A percentile compares a stretch with the other conserved stretches of the same genome.
These are phyloP conservation scores for Orthonychiurus folsomi DNA, from an alignment of 2,888 invertebrate species.

Conservation along the genomic window DNA sequence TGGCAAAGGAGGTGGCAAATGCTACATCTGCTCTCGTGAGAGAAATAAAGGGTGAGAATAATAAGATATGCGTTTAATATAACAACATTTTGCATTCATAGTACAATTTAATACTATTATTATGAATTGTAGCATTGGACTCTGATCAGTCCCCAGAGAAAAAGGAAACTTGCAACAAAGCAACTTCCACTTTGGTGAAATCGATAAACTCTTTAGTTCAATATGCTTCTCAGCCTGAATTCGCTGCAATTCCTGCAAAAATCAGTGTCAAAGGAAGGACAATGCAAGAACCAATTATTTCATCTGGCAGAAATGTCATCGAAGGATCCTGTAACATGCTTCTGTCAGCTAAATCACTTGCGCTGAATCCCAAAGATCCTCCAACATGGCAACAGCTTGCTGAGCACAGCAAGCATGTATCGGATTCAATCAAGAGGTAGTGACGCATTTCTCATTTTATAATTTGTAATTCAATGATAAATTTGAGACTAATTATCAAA, in stretches of 20 bases:
- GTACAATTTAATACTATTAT: slow-evolving; percentile 7
- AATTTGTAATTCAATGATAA: slow-evolving; percentile 8
- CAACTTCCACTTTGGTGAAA: slow-evolving; percentile 75
- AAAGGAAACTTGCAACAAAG: slow-evolving; percentile 60
- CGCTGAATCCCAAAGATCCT: slow-evolving; percentile 80
- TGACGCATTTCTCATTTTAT: slow-evolving; percentile 62
- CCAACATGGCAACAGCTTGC: slow-evolving; percentile 91
- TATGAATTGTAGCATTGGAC: slow-evolving; percentile 59
- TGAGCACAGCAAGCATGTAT: slow-evolving; percentile 86
- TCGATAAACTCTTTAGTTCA: slow-evolving; percentile 86
- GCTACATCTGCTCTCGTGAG: slow-evolving; percentile 89
- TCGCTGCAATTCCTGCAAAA: slow-evolving; percentile 81
- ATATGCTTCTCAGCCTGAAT: slow-evolving; percentile 90
- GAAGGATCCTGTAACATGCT: slow-evolving; percentile 87
- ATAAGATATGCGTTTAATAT: neutral
- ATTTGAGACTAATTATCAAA: neutral
- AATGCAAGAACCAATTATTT: slow-evolving; percentile 78
- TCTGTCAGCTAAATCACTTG: slow-evolving; percentile 76
- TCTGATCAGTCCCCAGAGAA: slow-evolving; percentile 70
- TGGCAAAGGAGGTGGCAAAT: slow-evolving; percentile 94
- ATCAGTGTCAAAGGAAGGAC: slow-evolving; percentile 74
- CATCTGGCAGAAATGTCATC: slow-evolving; percentile 67
- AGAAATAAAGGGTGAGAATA: slow-evolving; percentile 66
- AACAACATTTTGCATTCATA: slow-evolving; percentile 2
- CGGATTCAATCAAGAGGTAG: slow-evolving; percentile 82